These are phyloP conservation scores for Centropyge bicolor DNA, from an alignment of 2,797 vertebrate species.

Conservation along the genomic window DNA sequence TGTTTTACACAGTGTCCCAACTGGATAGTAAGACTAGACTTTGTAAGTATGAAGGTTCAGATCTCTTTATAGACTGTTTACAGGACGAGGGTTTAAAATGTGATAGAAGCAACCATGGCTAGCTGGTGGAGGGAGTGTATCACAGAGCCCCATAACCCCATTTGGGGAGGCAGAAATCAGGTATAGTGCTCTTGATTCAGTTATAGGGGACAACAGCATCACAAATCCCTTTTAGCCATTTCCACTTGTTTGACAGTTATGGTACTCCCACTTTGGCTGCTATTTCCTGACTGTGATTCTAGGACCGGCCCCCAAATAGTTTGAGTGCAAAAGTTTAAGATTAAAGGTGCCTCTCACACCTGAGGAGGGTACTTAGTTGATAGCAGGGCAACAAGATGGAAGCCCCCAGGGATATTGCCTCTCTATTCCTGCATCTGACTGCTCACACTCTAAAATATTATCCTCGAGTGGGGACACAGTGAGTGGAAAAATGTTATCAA, in stretches of 20 bases:
- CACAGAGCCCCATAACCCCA: not conserved
- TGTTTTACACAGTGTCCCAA: too few species aligned
- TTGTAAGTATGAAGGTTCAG: not conserved
- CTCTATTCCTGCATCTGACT: constrained; percentile 23
- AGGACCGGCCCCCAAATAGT: constrained; percentile 1
- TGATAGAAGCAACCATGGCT: not conserved
- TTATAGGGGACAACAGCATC: not conserved
- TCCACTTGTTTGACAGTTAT: constrained; percentile 2
- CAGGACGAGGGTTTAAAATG: not conserved
- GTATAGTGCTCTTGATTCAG: not conserved
- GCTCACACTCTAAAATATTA: constrained; percentile 53
- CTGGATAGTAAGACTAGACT: not conserved
- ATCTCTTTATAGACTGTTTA: not conserved
- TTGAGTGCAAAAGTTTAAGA: constrained; percentile 24
- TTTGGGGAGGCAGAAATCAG: constrained; percentile 1
- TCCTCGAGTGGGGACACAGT: constrained; percentile 30
- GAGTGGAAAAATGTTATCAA: constrained; percentile 55
- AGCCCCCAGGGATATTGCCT: constrained; percentile 16
- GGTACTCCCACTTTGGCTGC: not conserved
- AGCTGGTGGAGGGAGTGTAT: not conserved
- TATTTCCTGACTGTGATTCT: constrained; percentile 10
- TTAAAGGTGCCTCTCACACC: constrained; percentile 26
- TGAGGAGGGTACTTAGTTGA: constrained; percentile 37
- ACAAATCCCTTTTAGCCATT: constrained; percentile 6
- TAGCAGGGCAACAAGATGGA: constrained; percentile 25